Evolutionary conservation across 1,140 invertebrate species (phyloP), one percentile per base, ranked within the genome.

Genomic region (Chironomus striatipennis): DNA sequence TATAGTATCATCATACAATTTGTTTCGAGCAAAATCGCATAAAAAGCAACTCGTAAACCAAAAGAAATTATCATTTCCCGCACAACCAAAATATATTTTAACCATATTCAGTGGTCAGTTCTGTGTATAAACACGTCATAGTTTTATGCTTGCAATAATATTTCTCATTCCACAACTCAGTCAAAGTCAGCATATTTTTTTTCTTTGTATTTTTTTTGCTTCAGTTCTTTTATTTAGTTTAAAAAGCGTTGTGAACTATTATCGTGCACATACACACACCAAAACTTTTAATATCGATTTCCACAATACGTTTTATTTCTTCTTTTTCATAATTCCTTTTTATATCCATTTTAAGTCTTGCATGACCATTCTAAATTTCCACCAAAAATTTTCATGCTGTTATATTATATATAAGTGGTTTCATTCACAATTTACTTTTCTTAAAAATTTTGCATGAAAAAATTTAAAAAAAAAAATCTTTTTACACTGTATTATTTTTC

Each of bases 101-200:
- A 57, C 12, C 47, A 34, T 34, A 34, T 34, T 34, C 24, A 34
- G 24, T 57, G 47, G 47, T 57, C 47, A 57, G 47, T 57, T 57
- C n/a, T 57, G 9, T 57, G 47, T 57, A 57, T 15, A 57, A 57
- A 57, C 47, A 57, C 47, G 47, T 57, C 47, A 57, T 57, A 57
- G n/a, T n/a, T 5, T 57, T n/a, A 57, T 57, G 47, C 47, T 57
- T 57, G 47, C 4, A 57, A 57, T 15, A 57, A 57, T 5, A n/a
- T 57, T 57, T 57, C 9, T n/a, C 47, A 57, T 57, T 57, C 12
- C 47, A n/a, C n/a, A 57, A 57, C 47, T 12, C n/a, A 57, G 47
- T n/a, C 15, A 15, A 57, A 57, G 47, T 57, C 12, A 57, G 10
- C 5, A 57, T 34, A 34, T 34, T 34, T 34, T 34, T 34, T 34